Percentiles rank a stretch among this genome's conserved stretches.
phyloP scores from a whole-genome alignment of 2,797 vertebrate species.

The Clarias laeviceps region DNA sequence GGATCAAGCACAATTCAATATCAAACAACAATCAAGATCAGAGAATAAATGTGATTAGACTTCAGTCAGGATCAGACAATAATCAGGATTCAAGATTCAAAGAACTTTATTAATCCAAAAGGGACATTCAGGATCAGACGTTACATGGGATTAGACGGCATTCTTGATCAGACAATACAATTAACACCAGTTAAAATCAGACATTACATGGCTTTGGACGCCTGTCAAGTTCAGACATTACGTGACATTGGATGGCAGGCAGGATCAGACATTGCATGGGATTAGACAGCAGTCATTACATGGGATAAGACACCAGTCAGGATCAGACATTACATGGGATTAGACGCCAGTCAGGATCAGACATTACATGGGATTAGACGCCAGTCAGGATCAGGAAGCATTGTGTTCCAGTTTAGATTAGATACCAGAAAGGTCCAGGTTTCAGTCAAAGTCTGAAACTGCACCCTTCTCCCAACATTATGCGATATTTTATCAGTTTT shows the following conservation, averaged over 20 bases:
- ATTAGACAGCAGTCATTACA: not conserved
- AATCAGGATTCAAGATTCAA: not conserved
- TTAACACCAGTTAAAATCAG: rapidly evolving
- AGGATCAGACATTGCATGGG: not conserved
- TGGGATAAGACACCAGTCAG: not conserved
- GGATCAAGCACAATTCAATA: not conserved
- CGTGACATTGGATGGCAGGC: too few relatives aligned
- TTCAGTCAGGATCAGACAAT: not conserved
- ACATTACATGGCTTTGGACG: too few relatives aligned
- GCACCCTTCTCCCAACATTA: not conserved
- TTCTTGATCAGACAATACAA: not conserved
- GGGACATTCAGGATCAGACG: not conserved
- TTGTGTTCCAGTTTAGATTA: too few relatives aligned
- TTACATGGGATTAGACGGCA: too few relatives aligned
- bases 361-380: too few relatives aligned
- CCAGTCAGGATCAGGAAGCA: not conserved
- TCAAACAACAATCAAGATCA: not conserved
- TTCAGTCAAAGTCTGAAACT: not conserved
- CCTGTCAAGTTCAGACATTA: not conserved
- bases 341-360: not conserved
- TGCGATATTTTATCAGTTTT: not conserved
- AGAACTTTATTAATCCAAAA: too few relatives aligned
- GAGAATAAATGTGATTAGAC: too few relatives aligned
- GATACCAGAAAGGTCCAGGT: not conserved
- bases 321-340: not conserved